Base-by-base conservation (phyloP, 2,113 vertebrate genomes). In the Siniperca chuatsi region DNA sequence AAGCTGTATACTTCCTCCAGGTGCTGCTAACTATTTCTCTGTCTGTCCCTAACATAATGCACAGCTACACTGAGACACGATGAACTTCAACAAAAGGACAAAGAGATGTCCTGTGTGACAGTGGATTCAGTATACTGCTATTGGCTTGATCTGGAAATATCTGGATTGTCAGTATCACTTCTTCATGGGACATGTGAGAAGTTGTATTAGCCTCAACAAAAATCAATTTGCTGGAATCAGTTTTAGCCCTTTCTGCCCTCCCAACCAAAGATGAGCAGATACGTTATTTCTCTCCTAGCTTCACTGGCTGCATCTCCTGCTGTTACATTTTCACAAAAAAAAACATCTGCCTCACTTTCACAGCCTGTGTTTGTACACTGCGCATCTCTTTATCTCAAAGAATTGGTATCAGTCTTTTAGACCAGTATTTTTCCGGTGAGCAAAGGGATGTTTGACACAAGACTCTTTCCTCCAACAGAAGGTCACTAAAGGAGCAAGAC, bases 401-500 rank as follows among this genome's bases (percentile, higher is more conserved):
- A n/a, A 60, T 3, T 48, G 44, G 21, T 48, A 35, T 80, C 54
- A 33, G 13, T 46, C n/a, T 23, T 52, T 60, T 42, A 71, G 20
- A 21, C n/a, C 29, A 8, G 5, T 50, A 20, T 57, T 64, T 40
- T 72, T 8, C 48, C 23, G 16, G 29, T 61, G 11, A 48, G 6
- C 20, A 40, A 33, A 23, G 10, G 4, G 18, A 44, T 70, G 29
- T 82, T 60, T 86, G 72, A 87, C 60, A 33, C 48, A 29, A n/a
- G 57, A 68, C 55, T 77, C 20, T 82, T 80, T 81, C 64, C 81
- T 74, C 52, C 71, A 90, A 94, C 96, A 99, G 98, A 98, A 97
- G 5, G 98, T 99, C 93, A 99, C 98, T 92, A 99, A 99, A 97
- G 98, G 98, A 4, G 98, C 98, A 1, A 95, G 98, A 80, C 98